A percentile compares a stretch with the other conserved stretches of the same genome.
Conservation (phyloP, 2,888 invertebrate genomes). For the Orchestes rusci region DNA sequence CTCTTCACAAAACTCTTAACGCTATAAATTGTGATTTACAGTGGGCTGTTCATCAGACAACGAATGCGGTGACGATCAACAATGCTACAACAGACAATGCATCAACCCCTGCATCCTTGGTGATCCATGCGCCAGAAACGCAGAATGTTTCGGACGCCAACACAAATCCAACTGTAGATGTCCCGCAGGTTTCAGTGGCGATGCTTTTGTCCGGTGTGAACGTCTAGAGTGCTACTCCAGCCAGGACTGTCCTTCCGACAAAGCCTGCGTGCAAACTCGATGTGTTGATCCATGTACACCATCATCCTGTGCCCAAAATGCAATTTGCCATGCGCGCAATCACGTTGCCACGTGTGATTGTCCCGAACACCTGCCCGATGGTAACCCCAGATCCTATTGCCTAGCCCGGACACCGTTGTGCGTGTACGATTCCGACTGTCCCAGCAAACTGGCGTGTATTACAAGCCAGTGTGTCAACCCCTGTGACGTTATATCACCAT, state of each 20-base stretch:
- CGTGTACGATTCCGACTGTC: slow-evolving; percentile 70
- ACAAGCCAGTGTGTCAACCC: slow-evolving; percentile 72
- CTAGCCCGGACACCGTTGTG: slow-evolving; percentile 62
- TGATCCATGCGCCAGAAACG: slow-evolving; percentile 77
- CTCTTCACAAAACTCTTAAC: background rate
- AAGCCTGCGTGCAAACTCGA: slow-evolving; percentile 62
- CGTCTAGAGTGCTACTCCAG: slow-evolving; percentile 72
- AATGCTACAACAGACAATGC: slow-evolving; percentile 77
- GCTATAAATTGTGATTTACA: too few relatives aligned
- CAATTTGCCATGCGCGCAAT: slow-evolving; percentile 71
- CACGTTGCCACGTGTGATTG: slow-evolving; percentile 79
- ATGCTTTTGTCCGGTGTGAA: slow-evolving; percentile 72
- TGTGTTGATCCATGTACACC: slow-evolving; percentile 74
- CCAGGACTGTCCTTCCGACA: slow-evolving; percentile 69
- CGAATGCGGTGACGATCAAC: slow-evolving; percentile 72
- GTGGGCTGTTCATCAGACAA: slow-evolving; percentile 77
- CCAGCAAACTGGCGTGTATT: slow-evolving; percentile 74
- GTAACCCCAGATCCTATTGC: slow-evolving; percentile 75
- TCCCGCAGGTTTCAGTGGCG: slow-evolving; percentile 67
- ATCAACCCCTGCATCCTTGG: slow-evolving; percentile 71
- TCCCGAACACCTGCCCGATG: slow-evolving; percentile 68
- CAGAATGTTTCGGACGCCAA: slow-evolving; percentile 73
- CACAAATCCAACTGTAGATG: slow-evolving; percentile 78
- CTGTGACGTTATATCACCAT: slow-evolving; percentile 69
- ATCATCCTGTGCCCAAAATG: slow-evolving; percentile 76